Percentiles rank a stretch among this genome's conserved stretches.
These are phyloP conservation scores for Helarctos malayanus DNA, from an alignment of 2,797 vertebrate genomes.

Conservation along the genomic window DNA sequence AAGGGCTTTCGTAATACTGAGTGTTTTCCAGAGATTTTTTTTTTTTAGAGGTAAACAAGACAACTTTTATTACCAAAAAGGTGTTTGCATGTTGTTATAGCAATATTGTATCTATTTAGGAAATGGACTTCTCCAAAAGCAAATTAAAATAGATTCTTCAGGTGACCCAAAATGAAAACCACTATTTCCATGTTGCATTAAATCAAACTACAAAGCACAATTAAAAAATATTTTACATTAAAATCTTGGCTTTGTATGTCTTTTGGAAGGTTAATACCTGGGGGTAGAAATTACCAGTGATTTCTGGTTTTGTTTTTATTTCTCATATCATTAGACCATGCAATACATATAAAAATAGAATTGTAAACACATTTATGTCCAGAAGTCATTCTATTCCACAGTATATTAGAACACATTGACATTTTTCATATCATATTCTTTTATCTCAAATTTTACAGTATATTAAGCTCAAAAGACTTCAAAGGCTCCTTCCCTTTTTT, in stretches of 20 bases:
- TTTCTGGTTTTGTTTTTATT: conserved; percentile 59
- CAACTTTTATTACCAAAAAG: conserved; percentile 65
- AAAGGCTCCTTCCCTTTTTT: background rate
- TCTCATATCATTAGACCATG: conserved; percentile 31
- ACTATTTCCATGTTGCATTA: conserved; percentile 70
- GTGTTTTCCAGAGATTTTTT: background rate
- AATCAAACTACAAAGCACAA: conserved; percentile 64
- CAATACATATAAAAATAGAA: background rate
- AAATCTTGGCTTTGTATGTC: conserved; percentile 65
- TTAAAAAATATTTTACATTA: conserved; percentile 80
- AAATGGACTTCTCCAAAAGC: conserved; percentile 60
- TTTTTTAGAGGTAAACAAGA: conserved; percentile 19
- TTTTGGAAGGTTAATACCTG: conserved; percentile 52
- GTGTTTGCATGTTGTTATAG: background rate
- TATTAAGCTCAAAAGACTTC: conserved; percentile 23
- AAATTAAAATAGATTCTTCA: conserved; percentile 34
- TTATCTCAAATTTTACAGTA: conserved; percentile 13
- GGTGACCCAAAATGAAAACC: conserved; percentile 67
- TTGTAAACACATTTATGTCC: background rate
- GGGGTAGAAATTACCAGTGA: conserved; percentile 1
- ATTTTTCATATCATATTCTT: conserved; percentile 33
- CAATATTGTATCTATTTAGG: conserved; percentile 11
- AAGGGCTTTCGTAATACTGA: background rate
- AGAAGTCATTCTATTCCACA: background rate
- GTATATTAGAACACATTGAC: background rate